Percentiles rank a stretch among this genome's conserved stretches.
Evolutionary conservation across 2,888 invertebrate genomes (phyloP).

Genomic region (Lochmaea crataegi): DNA sequence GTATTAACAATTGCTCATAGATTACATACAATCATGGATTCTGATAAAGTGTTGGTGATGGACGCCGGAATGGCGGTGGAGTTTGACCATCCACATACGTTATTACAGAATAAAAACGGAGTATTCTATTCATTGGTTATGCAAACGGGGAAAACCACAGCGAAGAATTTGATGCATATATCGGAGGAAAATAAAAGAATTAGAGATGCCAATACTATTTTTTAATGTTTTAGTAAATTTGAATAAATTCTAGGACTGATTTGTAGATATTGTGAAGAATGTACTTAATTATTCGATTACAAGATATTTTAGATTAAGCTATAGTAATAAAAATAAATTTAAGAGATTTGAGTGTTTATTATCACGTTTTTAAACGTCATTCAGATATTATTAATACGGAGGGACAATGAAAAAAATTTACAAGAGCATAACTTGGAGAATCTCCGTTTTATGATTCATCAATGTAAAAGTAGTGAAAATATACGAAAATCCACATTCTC

Average conservation of each 20-base stretch:
- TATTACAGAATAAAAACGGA: conserved; percentile 65
- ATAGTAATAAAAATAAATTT: too few relatives aligned
- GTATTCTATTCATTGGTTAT: conserved; percentile 69
- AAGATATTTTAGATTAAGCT: too few relatives aligned
- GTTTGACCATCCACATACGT: conserved; percentile 78
- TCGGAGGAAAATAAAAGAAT: conserved; percentile 42
- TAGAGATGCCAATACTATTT: neutral
- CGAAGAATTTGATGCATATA: conserved; percentile 51
- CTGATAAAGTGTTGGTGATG: conserved; percentile 83
- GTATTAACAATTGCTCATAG: conserved; percentile 87
- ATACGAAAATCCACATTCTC: too few relatives aligned
- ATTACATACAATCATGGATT: conserved; percentile 88
- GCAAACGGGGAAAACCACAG: conserved; percentile 70
- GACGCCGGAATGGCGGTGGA: conserved; percentile 81
- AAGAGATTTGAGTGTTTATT: too few relatives aligned
- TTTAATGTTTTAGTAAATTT: neutral
- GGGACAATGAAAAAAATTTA: too few relatives aligned
- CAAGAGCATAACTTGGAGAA: too few relatives aligned
- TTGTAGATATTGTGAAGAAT: too few relatives aligned
- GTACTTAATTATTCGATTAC: too few relatives aligned
- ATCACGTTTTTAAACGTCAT: too few relatives aligned
- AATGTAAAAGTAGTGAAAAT: too few relatives aligned
- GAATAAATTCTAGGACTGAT: neutral
- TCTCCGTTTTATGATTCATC: too few relatives aligned
- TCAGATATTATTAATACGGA: too few relatives aligned